phyloP scores from a whole-genome alignment of 1,140 invertebrate species.

The Babylonia areolata region DNA sequence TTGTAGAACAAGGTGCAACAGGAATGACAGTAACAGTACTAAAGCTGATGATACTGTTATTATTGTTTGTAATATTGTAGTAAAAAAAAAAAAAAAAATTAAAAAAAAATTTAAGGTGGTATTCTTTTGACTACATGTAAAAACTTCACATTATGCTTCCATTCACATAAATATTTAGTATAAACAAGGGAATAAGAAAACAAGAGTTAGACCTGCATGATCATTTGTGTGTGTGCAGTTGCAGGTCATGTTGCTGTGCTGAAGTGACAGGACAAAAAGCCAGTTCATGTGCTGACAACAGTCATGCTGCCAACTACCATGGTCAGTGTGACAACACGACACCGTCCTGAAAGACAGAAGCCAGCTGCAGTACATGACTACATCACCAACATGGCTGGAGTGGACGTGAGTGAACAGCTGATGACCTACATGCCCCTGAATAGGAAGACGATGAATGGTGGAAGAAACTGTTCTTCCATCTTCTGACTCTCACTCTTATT shows the following conservation, averaged over 20 bases:
- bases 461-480: conserved; percentile 26
- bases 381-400: conserved; percentile 42
- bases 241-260: neutral
- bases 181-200: too few species aligned
- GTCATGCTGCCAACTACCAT: neutral
- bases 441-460: conserved; percentile 33
- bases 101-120: too few species aligned
- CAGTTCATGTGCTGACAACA: neutral
- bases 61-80: too few species aligned
- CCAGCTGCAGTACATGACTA: conserved; percentile 38
- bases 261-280: neutral
- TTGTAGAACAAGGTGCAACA: too few species aligned
- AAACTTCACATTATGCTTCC: too few species aligned
- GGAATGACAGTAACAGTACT: too few species aligned
- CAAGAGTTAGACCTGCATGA: neutral
- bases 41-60: too few species aligned
- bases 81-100: too few species aligned
- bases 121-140: too few species aligned
- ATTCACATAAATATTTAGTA: too few species aligned
- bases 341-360: neutral
- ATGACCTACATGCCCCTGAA: conserved; percentile 9
- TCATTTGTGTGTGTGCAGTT: neutral
- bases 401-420: conserved; percentile 47
- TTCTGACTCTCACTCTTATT: conserved; percentile 1
- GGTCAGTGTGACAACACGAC: neutral